Evolutionary conservation across 2,113 vertebrate species (phyloP).

Genomic region (Halcyon senegalensis): DNA sequence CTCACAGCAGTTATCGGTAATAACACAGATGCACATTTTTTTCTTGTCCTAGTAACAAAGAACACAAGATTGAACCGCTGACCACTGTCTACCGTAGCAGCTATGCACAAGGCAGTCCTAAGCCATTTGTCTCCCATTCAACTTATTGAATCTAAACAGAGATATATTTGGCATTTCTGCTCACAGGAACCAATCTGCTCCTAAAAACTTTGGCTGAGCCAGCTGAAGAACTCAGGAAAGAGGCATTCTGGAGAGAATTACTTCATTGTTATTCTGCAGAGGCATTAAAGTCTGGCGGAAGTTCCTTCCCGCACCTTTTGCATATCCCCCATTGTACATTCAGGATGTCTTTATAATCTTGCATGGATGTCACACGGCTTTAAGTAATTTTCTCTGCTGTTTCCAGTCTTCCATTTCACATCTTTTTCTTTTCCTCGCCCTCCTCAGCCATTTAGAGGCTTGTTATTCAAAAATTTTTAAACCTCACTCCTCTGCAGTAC

Average conservation of each 20-base stretch:
- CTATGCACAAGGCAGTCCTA: not conserved
- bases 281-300: not conserved
- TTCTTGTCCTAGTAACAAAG: not conserved
- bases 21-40: not conserved
- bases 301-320: not conserved
- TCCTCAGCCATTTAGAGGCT: not conserved
- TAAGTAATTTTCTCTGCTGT: not conserved
- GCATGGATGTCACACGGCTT: not conserved
- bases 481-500: not conserved
- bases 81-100: not conserved
- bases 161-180: not conserved
- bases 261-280: not conserved
- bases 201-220: not conserved
- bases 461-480: not conserved
- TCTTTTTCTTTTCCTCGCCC: not conserved
- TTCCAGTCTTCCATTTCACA: not conserved
- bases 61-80: not conserved
- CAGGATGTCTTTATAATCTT: conserved; percentile 11
- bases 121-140: not conserved
- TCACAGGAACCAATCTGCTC: not conserved
- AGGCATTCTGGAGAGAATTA: not conserved
- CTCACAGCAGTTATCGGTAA: not conserved
- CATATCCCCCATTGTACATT: not conserved
- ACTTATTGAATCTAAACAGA: not conserved
- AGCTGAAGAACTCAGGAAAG: not conserved